Base-by-base conservation (phyloP, 2,888 invertebrate genomes). In the Aspidiotus rigidus region DNA sequence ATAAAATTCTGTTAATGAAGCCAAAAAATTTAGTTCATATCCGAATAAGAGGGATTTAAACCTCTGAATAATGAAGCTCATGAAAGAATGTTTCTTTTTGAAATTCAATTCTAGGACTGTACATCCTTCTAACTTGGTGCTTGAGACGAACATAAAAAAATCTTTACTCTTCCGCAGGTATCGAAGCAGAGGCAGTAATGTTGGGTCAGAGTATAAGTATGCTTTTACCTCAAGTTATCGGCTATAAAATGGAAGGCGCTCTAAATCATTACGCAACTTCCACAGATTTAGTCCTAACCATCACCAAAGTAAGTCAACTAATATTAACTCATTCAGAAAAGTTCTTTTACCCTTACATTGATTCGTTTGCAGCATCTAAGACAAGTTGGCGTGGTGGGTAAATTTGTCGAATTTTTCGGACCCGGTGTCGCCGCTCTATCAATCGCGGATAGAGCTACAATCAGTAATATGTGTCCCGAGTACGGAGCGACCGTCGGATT, bases 101-200 rank as follows among this genome's bases (percentile, higher is more conserved):
- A 28, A 5, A 3, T 28, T 5, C 28, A 28, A 28, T 28, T 3
- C 5, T 28, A 28, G 28, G 28, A 28, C 28, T 28, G 28, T 5
- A 49, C 3, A 11, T 49, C 6, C 6, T 49, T n/a, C n/a, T n/a
- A n/a, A n/a, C n/a, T n/a, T n/a, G n/a, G n/a, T n/a, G n/a, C n/a
- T n/a, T n/a, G n/a, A n/a, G n/a, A n/a, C 49, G n/a, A 49, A 13
- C 6, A 49, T 13, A 49, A n/a, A n/a, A 49, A 49, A 11, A 49
- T n/a, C 28, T 28, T 28, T 28, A 28, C 28, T 28, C 28, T 3
- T 28, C 5, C 49, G 0, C 75, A 85, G 90, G 92, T 66, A 98
- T 99, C 74, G 98, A 99, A 83, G 98, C 98, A 0, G 98, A 99
- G 78, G 97, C 98, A 5, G 98, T 97, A 56, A 98, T 99, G 98